Evolutionary conservation across 2,888 invertebrate species (phyloP).

Genomic region (Proisotoma minuta): DNA sequence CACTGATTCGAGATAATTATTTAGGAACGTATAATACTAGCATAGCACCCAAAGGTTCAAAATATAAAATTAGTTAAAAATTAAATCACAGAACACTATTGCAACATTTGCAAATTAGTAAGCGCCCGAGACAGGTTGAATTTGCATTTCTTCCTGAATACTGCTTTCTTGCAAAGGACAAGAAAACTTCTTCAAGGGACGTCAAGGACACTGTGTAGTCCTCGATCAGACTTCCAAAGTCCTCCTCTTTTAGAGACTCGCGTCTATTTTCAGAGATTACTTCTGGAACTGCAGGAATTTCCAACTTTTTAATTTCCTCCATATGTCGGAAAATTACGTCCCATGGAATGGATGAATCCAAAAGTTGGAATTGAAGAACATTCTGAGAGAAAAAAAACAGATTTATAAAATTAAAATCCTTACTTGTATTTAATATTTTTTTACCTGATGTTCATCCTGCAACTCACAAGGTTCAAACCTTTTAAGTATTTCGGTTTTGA

Average conservation of each 20-base stretch:
- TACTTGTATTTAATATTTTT: constrained; percentile 31
- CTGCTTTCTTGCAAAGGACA: constrained; percentile 51
- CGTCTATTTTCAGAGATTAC: constrained; percentile 50
- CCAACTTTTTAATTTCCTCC: constrained; percentile 52
- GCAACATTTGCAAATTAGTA: not conserved
- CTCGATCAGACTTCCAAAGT: constrained; percentile 51
- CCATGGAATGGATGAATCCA: constrained; percentile 50
- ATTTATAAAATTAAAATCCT: constrained; percentile 46
- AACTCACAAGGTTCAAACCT: constrained; percentile 59
- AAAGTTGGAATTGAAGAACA: constrained; percentile 53
- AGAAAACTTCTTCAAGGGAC: constrained; percentile 54
- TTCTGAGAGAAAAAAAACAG: constrained; percentile 51
- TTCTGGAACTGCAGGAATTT: constrained; percentile 39
- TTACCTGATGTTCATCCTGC: constrained; percentile 66
- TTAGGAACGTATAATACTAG: not conserved
- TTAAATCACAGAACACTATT: not conserved
- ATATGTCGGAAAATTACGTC: constrained; percentile 53
- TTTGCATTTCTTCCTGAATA: constrained; percentile 15
- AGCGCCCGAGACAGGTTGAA: not conserved
- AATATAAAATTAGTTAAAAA: not conserved
- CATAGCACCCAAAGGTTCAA: not conserved
- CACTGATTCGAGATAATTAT: too few relatives aligned
- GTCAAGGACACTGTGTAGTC: constrained; percentile 53
- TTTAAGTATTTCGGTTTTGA: constrained; percentile 56
- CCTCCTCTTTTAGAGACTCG: constrained; percentile 52